Percentiles rank a stretch among this genome's conserved stretches.
These are phyloP conservation scores for Ceraclea dissimilis DNA, from an alignment of 2,888 invertebrate genomes.

Conservation along the genomic window DNA sequence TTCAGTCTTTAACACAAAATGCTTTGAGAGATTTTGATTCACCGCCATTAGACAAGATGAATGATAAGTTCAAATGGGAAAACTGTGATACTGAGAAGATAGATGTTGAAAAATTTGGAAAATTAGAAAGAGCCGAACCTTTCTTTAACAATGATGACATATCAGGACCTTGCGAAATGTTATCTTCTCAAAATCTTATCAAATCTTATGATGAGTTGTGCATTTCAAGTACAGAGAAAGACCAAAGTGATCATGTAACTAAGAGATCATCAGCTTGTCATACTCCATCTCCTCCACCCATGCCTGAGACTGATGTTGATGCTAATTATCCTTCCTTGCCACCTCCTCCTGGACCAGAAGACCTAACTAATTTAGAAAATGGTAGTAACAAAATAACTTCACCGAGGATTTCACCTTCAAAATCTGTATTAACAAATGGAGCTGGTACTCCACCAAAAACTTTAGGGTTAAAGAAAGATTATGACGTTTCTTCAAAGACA, in stretches of 20 bases:
- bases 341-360: constrained; percentile 30
- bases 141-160: constrained; percentile 24
- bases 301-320: constrained; percentile 27
- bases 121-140: constrained; percentile 23
- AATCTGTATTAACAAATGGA: constrained; percentile 22
- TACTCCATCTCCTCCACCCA: constrained; percentile 31
- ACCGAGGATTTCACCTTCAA: constrained; percentile 18
- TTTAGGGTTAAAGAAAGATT: not conserved
- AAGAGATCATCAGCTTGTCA: constrained; percentile 28
- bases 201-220: constrained; percentile 25
- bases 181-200: constrained; percentile 14
- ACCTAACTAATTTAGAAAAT: constrained; percentile 29
- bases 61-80: constrained; percentile 28
- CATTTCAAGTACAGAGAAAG: constrained; percentile 20
- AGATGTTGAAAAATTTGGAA: constrained; percentile 21
- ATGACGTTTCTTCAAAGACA: not conserved
- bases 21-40: constrained; percentile 46
- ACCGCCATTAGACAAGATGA: constrained; percentile 32
- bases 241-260: constrained; percentile 18
- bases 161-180: constrained; percentile 11
- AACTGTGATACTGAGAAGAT: constrained; percentile 29
- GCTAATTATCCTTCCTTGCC: constrained; percentile 28
- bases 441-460: not conserved
- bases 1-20: constrained; percentile 47
- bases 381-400: constrained; percentile 15